Evolutionary conservation across 2,888 invertebrate species (phyloP).

Genomic region (Dione juno): DNA sequence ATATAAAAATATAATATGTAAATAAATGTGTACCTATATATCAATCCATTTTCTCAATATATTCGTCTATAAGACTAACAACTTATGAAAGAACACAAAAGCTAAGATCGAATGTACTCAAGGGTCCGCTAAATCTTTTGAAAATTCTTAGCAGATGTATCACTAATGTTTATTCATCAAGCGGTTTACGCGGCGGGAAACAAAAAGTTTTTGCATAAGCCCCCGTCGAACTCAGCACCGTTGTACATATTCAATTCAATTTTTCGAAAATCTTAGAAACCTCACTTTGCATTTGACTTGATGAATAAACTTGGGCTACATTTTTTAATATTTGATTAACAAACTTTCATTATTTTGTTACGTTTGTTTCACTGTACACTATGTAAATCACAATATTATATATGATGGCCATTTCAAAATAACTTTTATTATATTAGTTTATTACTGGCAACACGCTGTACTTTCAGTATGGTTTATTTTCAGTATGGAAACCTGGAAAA

Average conservation of each 20-base stretch:
- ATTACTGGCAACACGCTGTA: too few relatives aligned
- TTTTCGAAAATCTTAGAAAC: background rate
- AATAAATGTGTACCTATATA: background rate
- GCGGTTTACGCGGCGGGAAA: background rate
- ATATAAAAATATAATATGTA: too few relatives aligned
- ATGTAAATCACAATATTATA: background rate
- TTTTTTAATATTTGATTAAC: background rate
- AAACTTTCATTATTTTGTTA: background rate
- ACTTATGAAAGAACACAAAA: background rate
- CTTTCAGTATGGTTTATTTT: too few relatives aligned
- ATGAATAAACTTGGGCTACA: background rate
- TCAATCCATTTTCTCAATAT: background rate
- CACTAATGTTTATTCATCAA: constrained; percentile 7
- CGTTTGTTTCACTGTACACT: background rate
- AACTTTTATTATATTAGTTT: too few relatives aligned
- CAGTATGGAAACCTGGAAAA: too few relatives aligned
- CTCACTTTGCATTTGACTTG: background rate
- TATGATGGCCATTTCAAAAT: too few relatives aligned
- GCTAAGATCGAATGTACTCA: background rate
- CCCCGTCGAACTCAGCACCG: background rate
- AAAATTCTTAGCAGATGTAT: background rate
- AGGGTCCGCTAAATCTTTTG: background rate
- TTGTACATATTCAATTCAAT: background rate
- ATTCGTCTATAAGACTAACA: background rate
- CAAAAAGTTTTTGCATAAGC: background rate